Conservation (phyloP, 2,888 invertebrate genomes). For the Galeruca laticollis region DNA sequence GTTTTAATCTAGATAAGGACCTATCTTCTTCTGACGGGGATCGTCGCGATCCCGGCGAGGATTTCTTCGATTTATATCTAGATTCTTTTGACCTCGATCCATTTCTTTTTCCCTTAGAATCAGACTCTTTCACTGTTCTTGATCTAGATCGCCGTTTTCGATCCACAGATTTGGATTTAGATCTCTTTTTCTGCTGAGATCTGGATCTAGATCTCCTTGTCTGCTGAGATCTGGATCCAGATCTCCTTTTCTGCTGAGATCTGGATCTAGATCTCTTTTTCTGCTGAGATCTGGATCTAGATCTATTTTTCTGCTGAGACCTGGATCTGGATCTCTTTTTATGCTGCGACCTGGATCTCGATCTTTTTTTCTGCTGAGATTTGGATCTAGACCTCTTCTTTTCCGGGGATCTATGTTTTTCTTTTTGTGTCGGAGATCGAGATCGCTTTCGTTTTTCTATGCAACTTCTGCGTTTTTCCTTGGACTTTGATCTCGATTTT, state of each 20-base stretch:
- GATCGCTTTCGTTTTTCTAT: slow-evolving; percentile 27
- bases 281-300: slow-evolving; percentile 43
- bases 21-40: slow-evolving; percentile 11
- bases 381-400: slow-evolving; percentile 34
- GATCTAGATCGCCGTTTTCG: slow-evolving; percentile 48
- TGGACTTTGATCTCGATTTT: slow-evolving; percentile 34
- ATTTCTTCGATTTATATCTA: slow-evolving; percentile 29
- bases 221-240: slow-evolving; percentile 43
- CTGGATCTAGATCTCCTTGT: slow-evolving; percentile 23
- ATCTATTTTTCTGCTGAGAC: slow-evolving; percentile 49
- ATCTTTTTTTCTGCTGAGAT: slow-evolving; percentile 48
- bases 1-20: slow-evolving; percentile 50
- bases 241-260: slow-evolving; percentile 48
- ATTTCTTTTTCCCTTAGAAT: slow-evolving; percentile 28
- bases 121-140: slow-evolving; percentile 38
- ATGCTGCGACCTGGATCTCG: slow-evolving; percentile 43
- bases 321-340: slow-evolving; percentile 24
- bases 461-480: slow-evolving; percentile 20
- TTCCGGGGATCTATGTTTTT: slow-evolving; percentile 33
- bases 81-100: slow-evolving; percentile 15
- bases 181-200: slow-evolving; percentile 49
- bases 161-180: slow-evolving; percentile 48
- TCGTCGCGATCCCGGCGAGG: background rate
- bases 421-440: slow-evolving; percentile 4
- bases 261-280: slow-evolving; percentile 24